Conservation (phyloP, 2,113 vertebrate species). For the Eulemur rufifrons region DNA sequence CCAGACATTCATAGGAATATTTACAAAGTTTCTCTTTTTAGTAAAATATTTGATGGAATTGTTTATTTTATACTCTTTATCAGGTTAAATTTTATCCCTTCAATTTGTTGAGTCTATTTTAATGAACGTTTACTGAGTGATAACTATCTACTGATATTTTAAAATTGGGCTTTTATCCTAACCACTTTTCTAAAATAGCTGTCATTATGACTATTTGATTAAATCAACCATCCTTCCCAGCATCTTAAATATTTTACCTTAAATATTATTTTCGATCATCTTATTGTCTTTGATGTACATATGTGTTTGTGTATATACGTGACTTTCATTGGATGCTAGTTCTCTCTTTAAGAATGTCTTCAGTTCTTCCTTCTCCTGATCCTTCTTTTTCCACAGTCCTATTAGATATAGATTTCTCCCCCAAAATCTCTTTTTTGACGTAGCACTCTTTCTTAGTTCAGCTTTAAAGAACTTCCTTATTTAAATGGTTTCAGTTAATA, state of each 20-base stretch:
- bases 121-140: neutral
- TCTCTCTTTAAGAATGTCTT: neutral
- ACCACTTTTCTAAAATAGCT: slow-evolving; percentile 5
- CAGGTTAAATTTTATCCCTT: neutral
- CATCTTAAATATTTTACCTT: neutral
- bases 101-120: neutral
- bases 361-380: neutral
- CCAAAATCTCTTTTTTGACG: neutral
- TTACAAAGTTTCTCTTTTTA: neutral
- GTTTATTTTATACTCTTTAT: neutral
- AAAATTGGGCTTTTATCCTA: neutral
- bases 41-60: neutral
- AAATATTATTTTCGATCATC: neutral
- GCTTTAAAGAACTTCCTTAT: neutral
- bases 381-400: neutral
- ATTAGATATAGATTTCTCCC: neutral
- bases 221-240: neutral
- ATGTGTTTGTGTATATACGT: neutral
- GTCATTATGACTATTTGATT: neutral
- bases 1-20: neutral
- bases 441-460: neutral
- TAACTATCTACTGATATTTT: neutral
- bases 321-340: neutral
- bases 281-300: neutral
- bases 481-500: neutral